Conservation (phyloP, 1,140 invertebrate genomes). For the Drosophila parvula region DNA sequence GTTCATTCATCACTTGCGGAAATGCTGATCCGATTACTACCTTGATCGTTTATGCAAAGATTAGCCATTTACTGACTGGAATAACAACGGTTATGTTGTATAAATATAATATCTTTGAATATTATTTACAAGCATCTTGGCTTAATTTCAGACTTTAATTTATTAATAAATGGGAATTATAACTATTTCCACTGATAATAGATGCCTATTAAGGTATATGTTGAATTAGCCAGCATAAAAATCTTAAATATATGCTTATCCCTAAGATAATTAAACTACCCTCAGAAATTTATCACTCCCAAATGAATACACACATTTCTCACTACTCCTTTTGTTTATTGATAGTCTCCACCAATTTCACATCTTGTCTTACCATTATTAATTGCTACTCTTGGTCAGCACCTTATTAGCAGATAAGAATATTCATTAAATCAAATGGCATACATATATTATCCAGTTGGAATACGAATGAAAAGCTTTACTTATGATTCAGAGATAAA, state of each 20-base stretch:
- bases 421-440: conserved; percentile 5
- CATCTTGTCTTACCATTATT: conserved; percentile 3
- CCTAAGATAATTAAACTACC: neutral
- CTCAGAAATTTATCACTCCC: neutral
- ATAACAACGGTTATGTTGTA: neutral
- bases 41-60: conserved; percentile 16
- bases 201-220: neutral
- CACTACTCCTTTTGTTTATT: neutral
- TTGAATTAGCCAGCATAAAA: neutral
- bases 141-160: neutral
- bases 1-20: conserved; percentile 47
- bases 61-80: neutral
- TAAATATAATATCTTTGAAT: neutral
- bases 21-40: conserved; percentile 45
- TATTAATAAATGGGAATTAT: neutral
- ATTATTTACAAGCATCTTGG: neutral
- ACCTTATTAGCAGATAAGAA: conserved; percentile 11
- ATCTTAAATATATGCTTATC: neutral
- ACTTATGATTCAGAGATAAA: conserved; percentile 7
- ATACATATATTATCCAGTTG: conserved; percentile 7
- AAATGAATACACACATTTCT: neutral
- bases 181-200: too few relatives aligned
- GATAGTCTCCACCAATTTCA: neutral
- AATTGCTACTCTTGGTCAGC: neutral
- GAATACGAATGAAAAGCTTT: conserved; percentile 7